These are phyloP conservation scores for Xenops minutus DNA, from an alignment of 2,797 vertebrate genomes.

Conservation along the genomic window DNA sequence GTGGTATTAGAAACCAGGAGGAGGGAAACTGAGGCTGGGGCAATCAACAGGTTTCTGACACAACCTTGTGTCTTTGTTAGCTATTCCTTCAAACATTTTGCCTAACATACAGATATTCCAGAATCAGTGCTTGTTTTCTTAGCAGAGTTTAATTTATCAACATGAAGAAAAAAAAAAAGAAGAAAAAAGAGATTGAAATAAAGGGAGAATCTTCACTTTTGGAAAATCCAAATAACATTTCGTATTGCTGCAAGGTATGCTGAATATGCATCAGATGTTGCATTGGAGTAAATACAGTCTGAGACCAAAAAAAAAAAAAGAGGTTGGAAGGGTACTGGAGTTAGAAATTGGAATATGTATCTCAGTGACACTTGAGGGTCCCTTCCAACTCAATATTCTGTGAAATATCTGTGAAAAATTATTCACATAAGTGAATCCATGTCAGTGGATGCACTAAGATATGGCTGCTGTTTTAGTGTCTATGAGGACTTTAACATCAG, in stretches of 20 bases:
- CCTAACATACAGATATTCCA: background rate
- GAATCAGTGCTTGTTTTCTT: background rate
- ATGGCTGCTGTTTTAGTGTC: background rate
- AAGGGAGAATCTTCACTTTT: background rate
- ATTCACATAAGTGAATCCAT: background rate
- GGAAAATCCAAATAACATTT: background rate
- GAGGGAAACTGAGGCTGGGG: background rate
- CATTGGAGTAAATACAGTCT: background rate
- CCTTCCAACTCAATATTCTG: background rate
- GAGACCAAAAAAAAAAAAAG: background rate
- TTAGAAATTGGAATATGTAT: background rate
- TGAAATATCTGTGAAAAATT: background rate
- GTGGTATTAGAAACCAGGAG: background rate
- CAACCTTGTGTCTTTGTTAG: background rate
- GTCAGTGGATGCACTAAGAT: background rate
- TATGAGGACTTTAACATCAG: background rate
- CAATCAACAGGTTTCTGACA: background rate
- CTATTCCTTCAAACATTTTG: background rate
- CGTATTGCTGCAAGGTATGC: background rate
- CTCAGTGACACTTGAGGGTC: fast-evolving
- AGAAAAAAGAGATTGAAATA: background rate
- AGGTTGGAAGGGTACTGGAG: background rate
- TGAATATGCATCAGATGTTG: background rate
- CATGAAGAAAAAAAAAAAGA: background rate
- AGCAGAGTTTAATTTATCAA: background rate